Base-by-base conservation (phyloP, 2,888 invertebrate genomes). In the Tachina fera region DNA sequence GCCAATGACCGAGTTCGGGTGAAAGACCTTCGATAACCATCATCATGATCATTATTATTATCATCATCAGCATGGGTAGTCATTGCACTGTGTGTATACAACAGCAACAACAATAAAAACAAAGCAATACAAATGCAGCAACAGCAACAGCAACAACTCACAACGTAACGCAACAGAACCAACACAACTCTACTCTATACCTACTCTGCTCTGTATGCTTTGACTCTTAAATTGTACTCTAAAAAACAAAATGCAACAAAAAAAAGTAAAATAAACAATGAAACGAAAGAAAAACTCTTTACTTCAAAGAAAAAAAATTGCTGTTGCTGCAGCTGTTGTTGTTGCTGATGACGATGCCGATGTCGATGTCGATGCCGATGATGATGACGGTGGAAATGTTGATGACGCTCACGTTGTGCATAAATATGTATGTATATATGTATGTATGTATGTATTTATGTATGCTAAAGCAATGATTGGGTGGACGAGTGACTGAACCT, bases 1-100 rank as follows among this genome's bases (percentile, higher is more conserved):
- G 92, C 92, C 92, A 92, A 92, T 92, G 92, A 92, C 92, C 92
- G 92, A 92, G 92, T 92, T 92, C 92, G 92, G 92, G 92, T 92
- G 92, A 92, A 92, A 92, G 92, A 92, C 92, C 92, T 92, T 92
- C 92, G 92, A 92, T 92, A 91, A 92, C 91, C 92, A 92, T 92
- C 91, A 91, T 92, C 90, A 90, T 91, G 90, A 90, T 91, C 90
- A 90, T 91, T 89, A 89, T 90, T 87, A 88, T 90, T 87, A 83
- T 85, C 77, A 82, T 88, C 87, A 86, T 87, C 79, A 81, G 74
- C 83, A 84, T 83, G 77, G 83, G 88, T 87, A 87, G 87, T 88
- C 88, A 88, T 88, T 88, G 88, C 88, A 88, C 87, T 87, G 80
- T 83, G 80, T 83, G 83, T 76, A 80, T 83, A 82, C 82, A 82